These are phyloP conservation scores for Rhincodon typus DNA, from an alignment of 2,797 vertebrate genomes.

Conservation along the genomic window DNA sequence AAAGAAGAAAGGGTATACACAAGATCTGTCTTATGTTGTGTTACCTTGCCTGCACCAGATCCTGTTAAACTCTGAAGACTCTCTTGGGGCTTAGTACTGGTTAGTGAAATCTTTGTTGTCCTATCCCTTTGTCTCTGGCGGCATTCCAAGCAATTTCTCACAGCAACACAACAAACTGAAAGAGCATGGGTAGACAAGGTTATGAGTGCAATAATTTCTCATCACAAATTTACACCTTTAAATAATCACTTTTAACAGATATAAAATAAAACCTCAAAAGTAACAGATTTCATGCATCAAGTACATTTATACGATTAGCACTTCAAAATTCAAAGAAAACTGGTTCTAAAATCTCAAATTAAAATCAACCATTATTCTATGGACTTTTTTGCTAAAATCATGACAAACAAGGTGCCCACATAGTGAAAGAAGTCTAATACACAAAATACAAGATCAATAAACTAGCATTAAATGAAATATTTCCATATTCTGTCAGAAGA, in stretches of 20 bases:
- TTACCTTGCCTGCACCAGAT: conserved; percentile 70
- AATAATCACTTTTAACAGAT: background rate
- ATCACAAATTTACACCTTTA: conserved; percentile 29
- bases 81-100: conserved; percentile 74
- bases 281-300: background rate
- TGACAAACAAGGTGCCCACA: background rate
- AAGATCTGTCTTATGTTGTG: background rate
- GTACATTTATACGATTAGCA: background rate
- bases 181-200: background rate
- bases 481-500: background rate
- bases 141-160: conserved; percentile 89
- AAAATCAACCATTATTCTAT: background rate
- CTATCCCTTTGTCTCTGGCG: conserved; percentile 83
- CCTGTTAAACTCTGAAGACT: conserved; percentile 60
- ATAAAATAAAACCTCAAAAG: background rate
- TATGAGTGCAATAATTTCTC: conserved; percentile 39
- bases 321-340: background rate
- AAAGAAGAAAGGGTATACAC: too few species aligned
- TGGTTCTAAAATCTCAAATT: background rate
- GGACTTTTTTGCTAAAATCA: background rate
- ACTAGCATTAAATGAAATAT: background rate
- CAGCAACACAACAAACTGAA: conserved; percentile 90
- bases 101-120: conserved; percentile 69
- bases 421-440: background rate
- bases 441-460: background rate